Evolutionary conservation across 2,113 vertebrate genomes (phyloP).

Genomic region (Pristiophorus japonicus): DNA sequence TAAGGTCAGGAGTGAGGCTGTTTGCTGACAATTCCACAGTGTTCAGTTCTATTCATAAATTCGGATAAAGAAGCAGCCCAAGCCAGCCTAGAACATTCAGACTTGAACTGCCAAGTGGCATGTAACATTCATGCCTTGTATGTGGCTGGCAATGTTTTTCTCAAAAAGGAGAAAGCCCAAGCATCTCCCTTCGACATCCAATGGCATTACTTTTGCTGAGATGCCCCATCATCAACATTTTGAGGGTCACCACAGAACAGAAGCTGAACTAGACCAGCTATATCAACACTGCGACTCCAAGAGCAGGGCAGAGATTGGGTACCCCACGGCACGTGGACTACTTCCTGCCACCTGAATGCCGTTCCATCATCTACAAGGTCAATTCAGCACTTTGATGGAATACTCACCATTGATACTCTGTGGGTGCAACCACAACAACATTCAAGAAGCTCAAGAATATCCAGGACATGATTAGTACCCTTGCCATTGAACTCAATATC

Average conservation of each 20-base stretch:
- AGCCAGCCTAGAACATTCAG: no score
- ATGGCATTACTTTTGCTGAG: no score
- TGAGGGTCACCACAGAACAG: no score
- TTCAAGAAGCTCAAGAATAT: background rate
- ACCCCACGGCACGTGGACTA: background rate
- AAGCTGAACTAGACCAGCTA: background rate
- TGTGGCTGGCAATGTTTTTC: no score
- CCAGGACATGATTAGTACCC: background rate
- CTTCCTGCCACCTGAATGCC: background rate
- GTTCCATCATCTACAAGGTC: background rate
- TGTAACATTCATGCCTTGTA: no score
- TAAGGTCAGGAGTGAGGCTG: background rate
- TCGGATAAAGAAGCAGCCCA: no score
- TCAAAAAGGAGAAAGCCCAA: no score
- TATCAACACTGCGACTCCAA: background rate
- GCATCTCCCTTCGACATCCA: no score
- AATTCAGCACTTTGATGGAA: background rate
- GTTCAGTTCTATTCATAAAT: no score
- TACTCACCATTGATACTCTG: background rate
- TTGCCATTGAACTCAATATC: background rate
- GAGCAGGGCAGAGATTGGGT: background rate
- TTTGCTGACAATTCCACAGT: no score
- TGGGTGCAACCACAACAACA: background rate
- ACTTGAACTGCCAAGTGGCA: no score
- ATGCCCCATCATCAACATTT: no score